Percentiles rank a stretch among this genome's conserved stretches.
Evolutionary conservation across 2,797 vertebrate genomes (phyloP).

Genomic region (Cheirogaleus major): DNA sequence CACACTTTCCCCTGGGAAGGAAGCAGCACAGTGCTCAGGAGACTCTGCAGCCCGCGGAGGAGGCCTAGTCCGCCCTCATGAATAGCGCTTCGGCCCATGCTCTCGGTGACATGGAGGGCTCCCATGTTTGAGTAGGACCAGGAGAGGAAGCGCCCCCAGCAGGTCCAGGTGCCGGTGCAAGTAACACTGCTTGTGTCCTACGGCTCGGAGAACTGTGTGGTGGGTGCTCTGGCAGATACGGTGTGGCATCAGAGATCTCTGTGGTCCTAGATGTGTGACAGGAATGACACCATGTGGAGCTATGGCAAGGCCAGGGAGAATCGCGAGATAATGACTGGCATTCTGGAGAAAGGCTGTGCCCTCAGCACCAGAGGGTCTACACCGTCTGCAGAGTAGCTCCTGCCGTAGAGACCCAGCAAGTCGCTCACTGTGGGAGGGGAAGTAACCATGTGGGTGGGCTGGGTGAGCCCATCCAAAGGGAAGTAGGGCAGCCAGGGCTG

Average conservation of each 20-base stretch:
- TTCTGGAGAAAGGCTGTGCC: background rate
- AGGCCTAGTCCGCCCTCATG: no score
- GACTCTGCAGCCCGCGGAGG: background rate
- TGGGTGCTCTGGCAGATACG: background rate
- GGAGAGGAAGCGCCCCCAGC: background rate
- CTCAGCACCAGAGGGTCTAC: background rate
- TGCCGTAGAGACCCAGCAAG: background rate
- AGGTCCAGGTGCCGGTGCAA: no score
- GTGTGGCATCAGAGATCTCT: no score
- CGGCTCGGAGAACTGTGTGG: accelerated
- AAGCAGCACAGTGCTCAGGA: background rate
- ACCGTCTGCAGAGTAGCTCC: background rate
- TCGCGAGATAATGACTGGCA: background rate
- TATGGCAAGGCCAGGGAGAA: background rate
- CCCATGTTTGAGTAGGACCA: background rate
- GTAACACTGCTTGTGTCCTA: background rate
- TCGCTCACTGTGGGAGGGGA: background rate
- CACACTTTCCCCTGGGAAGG: accelerated
- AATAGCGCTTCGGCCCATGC: background rate
- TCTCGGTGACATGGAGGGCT: background rate
- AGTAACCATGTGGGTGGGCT: background rate
- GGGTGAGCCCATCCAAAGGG: background rate
- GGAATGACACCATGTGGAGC: background rate
- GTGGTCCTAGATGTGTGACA: no score
- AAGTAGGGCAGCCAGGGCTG: background rate